A percentile compares a stretch with the other conserved stretches of the same genome.
Conservation (phyloP, 2,888 invertebrate genomes). For the Synanthedon vespiformis region DNA sequence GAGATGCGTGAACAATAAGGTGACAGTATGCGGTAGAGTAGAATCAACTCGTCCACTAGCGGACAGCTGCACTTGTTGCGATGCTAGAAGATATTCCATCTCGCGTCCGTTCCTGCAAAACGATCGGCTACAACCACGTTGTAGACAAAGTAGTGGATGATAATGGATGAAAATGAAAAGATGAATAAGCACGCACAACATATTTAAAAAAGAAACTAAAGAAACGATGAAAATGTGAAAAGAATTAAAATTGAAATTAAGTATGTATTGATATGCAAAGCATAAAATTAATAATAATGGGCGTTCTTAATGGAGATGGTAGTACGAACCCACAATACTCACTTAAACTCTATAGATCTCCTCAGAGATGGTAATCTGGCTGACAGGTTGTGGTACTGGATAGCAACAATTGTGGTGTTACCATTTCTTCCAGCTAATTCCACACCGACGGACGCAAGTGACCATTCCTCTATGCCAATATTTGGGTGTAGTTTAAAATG, state of each 20-base stretch:
- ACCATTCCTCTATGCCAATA: conserved; percentile 33
- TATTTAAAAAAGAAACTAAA: conserved; percentile 3
- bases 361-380: conserved; percentile 73
- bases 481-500: conserved; percentile 37
- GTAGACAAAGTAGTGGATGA: neutral
- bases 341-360: conserved; percentile 73
- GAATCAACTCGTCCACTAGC: conserved; percentile 37
- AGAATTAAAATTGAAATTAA: no score
- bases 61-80: conserved; percentile 60
- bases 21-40: conserved; percentile 44
- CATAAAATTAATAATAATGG: no score
- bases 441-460: conserved; percentile 41
- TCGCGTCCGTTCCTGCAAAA: conserved; percentile 74
- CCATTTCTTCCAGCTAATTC: conserved; percentile 38
- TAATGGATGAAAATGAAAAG: neutral
- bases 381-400: conserved; percentile 74
- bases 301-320: conserved; percentile 2
- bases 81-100: conserved; percentile 75
- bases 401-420: conserved; percentile 55
- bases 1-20: conserved; percentile 44
- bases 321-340: conserved; percentile 26
- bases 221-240: neutral
- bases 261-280: no score
- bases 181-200: neutral
- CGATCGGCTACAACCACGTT: conserved; percentile 28